phyloP scores from a whole-genome alignment of 1,140 invertebrate species.

The Leptinotarsa lineolata region DNA sequence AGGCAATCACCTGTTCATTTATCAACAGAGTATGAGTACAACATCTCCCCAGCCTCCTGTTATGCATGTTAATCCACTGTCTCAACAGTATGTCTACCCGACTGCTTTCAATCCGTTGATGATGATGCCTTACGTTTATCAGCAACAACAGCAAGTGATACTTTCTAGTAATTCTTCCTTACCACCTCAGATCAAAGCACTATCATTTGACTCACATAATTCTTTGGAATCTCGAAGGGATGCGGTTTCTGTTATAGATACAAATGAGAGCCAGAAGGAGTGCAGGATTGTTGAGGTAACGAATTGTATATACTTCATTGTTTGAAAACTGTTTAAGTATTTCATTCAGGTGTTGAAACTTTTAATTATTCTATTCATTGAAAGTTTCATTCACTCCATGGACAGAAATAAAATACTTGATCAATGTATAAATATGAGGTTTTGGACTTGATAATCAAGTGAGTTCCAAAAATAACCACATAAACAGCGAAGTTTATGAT shows the following conservation, averaged over 20 bases:
- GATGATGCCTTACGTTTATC: conserved; percentile 62
- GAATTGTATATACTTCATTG: no score
- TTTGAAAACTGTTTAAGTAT: no score
- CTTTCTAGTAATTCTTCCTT: conserved; percentile 56
- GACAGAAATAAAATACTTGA: no score
- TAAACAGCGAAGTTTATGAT: no score
- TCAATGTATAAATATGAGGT: no score
- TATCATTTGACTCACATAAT: conserved; percentile 40
- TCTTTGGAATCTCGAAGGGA: conserved; percentile 16
- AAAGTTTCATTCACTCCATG: no score
- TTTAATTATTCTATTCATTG: no score
- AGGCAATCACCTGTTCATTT: conserved; percentile 59
- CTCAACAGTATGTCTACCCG: conserved; percentile 62
- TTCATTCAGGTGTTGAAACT: no score
- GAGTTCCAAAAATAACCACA: no score
- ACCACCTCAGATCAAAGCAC: conserved; percentile 39
- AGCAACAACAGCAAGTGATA: conserved; percentile 63
- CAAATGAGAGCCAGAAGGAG: background rate
- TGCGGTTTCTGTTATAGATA: conserved; percentile 15
- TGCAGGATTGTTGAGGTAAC: conserved; percentile 13
- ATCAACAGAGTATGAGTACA: conserved; percentile 64
- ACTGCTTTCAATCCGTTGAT: conserved; percentile 62
- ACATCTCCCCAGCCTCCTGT: conserved; percentile 54
- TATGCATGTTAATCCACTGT: conserved; percentile 54
- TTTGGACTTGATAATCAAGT: no score